Base-by-base conservation (phyloP, 2,888 invertebrate species). In the Bedellia somnulentella region DNA sequence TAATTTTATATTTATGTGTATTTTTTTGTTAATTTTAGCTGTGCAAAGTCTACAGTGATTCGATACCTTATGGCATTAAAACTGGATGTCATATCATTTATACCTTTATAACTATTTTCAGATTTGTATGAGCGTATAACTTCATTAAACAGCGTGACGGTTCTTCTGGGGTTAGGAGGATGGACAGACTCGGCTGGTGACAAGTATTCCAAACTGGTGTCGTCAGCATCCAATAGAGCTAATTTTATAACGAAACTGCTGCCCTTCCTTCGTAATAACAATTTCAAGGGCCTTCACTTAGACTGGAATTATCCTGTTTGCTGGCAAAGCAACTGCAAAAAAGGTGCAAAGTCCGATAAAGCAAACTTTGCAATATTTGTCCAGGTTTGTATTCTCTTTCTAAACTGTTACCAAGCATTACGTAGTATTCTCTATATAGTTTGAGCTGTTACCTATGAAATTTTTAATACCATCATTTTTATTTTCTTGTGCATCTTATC, bases 261-360 rank as follows among this genome's bases (percentile, higher is more conserved):
- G 2, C 78, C 81, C 12, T 93, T 90, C 53, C 57, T 94, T 18
- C 78, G 81, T 10, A 80, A 80, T 38, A 80, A 92, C 48, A 83
- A 85, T 24, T 95, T 96, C 52, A 82, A 86, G 38, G 96, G 96
- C 3, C 64, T 96, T 1, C 93, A 94, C 46, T 55, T 96, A 14
- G 95, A 95, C 47, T 96, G 95, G 95, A 93, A 93, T 51, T 95
- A 95, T 53, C 95, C 95, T 0, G 87, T 87, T 36, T 93, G 93
- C 47, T 93, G 93, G 92, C 93, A 93, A 52, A 91, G 91, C 41
- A 86, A 92, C 52, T 93, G 93, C 52, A 82, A 83, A 24, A 86
- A 85, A 44, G 93, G 93, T 0, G 86, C 89, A 0, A 78, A 79
- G 0, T 82, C 84, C 12, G 93, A 93, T 49, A 87, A 82, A 45